phyloP scores from a whole-genome alignment of 2,797 vertebrate species.

The Astyanax mexicanus region DNA sequence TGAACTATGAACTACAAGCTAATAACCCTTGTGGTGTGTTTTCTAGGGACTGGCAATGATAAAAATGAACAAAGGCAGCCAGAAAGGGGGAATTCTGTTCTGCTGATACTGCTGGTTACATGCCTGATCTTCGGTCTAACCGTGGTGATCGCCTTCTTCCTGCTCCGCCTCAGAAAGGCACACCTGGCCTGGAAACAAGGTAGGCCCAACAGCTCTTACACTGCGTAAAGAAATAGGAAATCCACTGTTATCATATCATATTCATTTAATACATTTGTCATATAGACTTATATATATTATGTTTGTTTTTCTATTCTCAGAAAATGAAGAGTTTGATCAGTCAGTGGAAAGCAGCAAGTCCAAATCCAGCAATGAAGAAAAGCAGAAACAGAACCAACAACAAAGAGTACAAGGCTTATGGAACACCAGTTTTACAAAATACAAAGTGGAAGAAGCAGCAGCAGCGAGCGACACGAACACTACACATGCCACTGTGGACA shows the following conservation, averaged over 20 bases:
- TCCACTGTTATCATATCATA: background rate
- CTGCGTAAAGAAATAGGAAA: background rate
- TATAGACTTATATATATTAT: too few species aligned
- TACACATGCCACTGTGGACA: conserved; percentile 9
- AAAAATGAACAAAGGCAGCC: fast-evolving
- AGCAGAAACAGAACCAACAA: conserved; percentile 44
- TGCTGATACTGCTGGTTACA: conserved; percentile 85
- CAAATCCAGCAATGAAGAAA: conserved; percentile 85
- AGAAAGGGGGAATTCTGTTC: conserved; percentile 53
- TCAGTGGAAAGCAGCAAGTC: conserved; percentile 88
- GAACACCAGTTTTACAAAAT: conserved; percentile 74
- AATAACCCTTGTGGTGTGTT: too few species aligned
- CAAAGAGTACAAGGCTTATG: conserved; percentile 63
- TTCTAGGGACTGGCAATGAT: background rate
- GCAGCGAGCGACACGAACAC: conserved; percentile 22
- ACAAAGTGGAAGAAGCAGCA: conserved; percentile 50
- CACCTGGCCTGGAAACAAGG: conserved; percentile 89
- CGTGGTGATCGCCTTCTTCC: conserved; percentile 84
- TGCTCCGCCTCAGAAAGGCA: conserved; percentile 85
- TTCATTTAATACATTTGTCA: too few species aligned
- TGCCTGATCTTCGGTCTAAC: conserved; percentile 82
- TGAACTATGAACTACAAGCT: too few species aligned
- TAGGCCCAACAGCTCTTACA: conserved; percentile 54
- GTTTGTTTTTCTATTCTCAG: conserved; percentile 74
- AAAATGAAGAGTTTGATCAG: conserved; percentile 86